Evolutionary conservation across 1,140 invertebrate species (phyloP).

Genomic region (Drosophila oshimai): DNA sequence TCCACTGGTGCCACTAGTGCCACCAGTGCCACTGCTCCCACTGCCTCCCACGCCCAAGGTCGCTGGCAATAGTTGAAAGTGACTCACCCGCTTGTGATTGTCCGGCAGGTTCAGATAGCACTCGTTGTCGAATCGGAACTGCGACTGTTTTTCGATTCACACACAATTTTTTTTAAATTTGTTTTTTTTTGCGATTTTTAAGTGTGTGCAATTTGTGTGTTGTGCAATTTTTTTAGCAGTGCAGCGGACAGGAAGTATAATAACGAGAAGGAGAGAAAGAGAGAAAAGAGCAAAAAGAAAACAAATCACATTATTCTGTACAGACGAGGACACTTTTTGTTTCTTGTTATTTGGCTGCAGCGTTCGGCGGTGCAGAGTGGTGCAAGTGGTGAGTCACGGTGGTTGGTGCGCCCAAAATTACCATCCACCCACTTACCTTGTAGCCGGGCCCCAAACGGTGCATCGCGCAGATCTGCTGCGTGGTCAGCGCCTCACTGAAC

Average conservation of each 20-base stretch:
- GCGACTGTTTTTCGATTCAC: slow-evolving; percentile 88
- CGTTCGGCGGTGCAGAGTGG: slow-evolving; percentile 34
- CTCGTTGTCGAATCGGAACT: slow-evolving; percentile 99
- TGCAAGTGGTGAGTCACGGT: background rate
- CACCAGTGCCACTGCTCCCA: background rate
- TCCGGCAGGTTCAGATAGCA: slow-evolving; percentile 97
- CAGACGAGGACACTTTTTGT: slow-evolving; percentile 36
- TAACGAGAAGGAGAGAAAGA: slow-evolving; percentile 37
- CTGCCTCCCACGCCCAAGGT: slow-evolving; percentile 58
- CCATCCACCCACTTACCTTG: slow-evolving; percentile 87
- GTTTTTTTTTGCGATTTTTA: slow-evolving; percentile 20
- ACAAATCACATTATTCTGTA: slow-evolving; percentile 29
- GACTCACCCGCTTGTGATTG: slow-evolving; percentile 97
- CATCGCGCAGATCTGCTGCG: slow-evolving; percentile 98
- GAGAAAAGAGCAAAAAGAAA: slow-evolving; percentile 47
- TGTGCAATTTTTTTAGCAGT: slow-evolving; percentile 40
- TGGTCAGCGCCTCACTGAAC: slow-evolving; percentile 97
- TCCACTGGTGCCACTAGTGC: background rate
- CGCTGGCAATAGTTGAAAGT: slow-evolving; percentile 71
- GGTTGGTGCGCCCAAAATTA: too few relatives aligned
- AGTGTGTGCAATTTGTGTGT: too few relatives aligned
- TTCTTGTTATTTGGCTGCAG: too few relatives aligned
- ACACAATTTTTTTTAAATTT: background rate
- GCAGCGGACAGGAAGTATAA: slow-evolving; percentile 27
- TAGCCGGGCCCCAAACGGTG: slow-evolving; percentile 97